A percentile compares a stretch with the other conserved stretches of the same genome.
Conservation (phyloP, 2,888 invertebrate species). For the Ephialtes manifestator region DNA sequence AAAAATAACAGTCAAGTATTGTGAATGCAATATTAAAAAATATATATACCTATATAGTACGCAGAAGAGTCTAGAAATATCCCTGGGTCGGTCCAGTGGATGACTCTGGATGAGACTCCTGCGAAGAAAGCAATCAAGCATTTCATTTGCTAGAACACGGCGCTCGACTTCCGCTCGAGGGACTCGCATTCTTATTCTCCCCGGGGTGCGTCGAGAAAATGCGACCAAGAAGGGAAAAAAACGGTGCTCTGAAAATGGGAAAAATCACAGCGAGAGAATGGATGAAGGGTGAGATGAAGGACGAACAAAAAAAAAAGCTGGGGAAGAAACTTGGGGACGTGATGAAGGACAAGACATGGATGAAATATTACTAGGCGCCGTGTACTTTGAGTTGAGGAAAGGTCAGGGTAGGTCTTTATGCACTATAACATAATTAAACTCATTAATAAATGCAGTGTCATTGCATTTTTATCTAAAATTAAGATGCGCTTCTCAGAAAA, state of each 20-base stretch:
- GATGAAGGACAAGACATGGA: slow-evolving; percentile 6
- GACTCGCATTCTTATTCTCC: slow-evolving; percentile 54
- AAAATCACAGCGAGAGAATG: slow-evolving; percentile 30
- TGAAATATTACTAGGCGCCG: slow-evolving; percentile 37
- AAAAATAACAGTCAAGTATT: not conserved
- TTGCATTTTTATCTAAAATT: not conserved
- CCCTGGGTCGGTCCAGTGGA: slow-evolving; percentile 37
- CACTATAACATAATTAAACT: not conserved
- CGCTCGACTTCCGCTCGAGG: not conserved
- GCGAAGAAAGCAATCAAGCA: slow-evolving; percentile 67
- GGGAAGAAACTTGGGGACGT: not conserved
- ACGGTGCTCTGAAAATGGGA: slow-evolving; percentile 1
- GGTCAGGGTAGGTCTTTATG: not conserved
- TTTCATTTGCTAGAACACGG: slow-evolving; percentile 60
- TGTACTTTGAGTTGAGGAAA: slow-evolving; percentile 10
- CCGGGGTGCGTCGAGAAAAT: slow-evolving; percentile 48
- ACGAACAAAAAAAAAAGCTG: slow-evolving; percentile 18
- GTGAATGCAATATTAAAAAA: slow-evolving; percentile 31
- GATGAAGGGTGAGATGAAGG: slow-evolving; percentile 22
- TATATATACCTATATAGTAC: slow-evolving; percentile 1
- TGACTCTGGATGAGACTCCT: slow-evolving; percentile 43
- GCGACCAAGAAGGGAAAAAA: slow-evolving; percentile 42
- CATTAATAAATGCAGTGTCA: not conserved
- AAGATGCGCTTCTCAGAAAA: not conserved
- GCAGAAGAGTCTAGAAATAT: slow-evolving; percentile 22